phyloP scores from a whole-genome alignment of 2,888 invertebrate genomes.

The Ametastegia equiseti region DNA sequence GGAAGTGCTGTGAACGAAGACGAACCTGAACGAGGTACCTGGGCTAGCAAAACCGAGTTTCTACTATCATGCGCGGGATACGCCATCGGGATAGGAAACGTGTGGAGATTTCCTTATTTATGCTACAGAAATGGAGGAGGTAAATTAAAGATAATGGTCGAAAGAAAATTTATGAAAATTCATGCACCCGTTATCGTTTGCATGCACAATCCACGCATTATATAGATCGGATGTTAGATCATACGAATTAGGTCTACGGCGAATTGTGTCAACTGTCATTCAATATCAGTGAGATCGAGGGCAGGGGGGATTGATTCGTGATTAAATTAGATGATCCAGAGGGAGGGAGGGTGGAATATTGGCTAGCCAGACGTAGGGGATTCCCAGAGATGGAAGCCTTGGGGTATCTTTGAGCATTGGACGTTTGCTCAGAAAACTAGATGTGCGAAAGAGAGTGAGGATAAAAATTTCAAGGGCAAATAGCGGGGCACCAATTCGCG shows the following conservation, averaged over 20 bases:
- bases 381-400: neutral
- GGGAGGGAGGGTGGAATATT: neutral
- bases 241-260: neutral
- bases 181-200: too few species aligned
- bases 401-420: neutral
- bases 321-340: neutral
- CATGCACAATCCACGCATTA: neutral
- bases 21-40: conserved; percentile 80
- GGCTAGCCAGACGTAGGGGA: neutral
- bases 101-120: conserved; percentile 92
- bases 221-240: neutral
- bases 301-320: neutral
- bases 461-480: conserved; percentile 23
- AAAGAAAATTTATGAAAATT: too few species aligned
- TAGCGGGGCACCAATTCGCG: neutral
- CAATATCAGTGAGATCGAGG: neutral
- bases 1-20: conserved; percentile 10
- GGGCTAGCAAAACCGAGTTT: conserved; percentile 88
- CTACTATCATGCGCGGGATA: conserved; percentile 89
- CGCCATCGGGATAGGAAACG: conserved; percentile 91
- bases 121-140: conserved; percentile 93
- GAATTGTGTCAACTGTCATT: conserved; percentile 6
- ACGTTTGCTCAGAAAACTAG: neutral
- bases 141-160: too few species aligned
- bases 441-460: neutral